Percentiles rank a stretch among this genome's conserved stretches.
Conservation (phyloP, 2,797 vertebrate genomes). For the Pangasius sanitwongsei region DNA sequence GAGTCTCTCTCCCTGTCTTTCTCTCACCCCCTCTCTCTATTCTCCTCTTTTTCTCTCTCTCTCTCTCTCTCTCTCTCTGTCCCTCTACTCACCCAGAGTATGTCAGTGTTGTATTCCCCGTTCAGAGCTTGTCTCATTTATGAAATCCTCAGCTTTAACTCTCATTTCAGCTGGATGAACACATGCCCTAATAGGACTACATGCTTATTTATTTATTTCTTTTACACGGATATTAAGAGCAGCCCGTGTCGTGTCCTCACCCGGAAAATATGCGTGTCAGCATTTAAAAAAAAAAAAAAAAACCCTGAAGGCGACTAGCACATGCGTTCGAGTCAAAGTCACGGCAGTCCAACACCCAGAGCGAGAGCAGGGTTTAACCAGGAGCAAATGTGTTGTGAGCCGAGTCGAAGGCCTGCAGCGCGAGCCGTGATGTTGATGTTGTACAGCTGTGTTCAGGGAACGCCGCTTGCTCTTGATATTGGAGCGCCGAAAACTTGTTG, state of each 20-base stretch:
- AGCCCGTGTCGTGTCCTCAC: no score
- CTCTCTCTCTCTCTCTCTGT: no score
- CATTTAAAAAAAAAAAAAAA: slow-evolving; percentile 11
- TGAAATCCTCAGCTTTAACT: not conserved
- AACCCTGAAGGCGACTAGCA: not conserved
- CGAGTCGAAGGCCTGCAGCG: slow-evolving; percentile 43
- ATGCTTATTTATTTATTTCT: no score
- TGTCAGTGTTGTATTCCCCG: not conserved
- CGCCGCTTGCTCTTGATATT: slow-evolving; percentile 22
- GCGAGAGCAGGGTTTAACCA: slow-evolving; percentile 53
- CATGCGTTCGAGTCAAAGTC: no score
- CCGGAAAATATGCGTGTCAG: not conserved
- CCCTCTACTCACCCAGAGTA: not conserved
- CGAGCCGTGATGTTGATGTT: slow-evolving; percentile 57
- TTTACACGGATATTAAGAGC: not conserved
- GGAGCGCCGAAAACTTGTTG: slow-evolving; percentile 47
- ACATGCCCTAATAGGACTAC: no score
- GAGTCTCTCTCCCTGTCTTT: not conserved
- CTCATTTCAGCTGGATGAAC: not conserved
- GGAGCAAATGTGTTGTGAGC: slow-evolving; percentile 54
- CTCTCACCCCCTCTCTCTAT: not conserved
- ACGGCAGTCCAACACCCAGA: slow-evolving; percentile 23
- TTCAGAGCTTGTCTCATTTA: not conserved
- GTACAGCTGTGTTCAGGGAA: slow-evolving; percentile 56
- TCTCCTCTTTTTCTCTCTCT: not conserved